phyloP scores from a whole-genome alignment of 2,888 invertebrate species.

The Taphrorychus bicolor region DNA sequence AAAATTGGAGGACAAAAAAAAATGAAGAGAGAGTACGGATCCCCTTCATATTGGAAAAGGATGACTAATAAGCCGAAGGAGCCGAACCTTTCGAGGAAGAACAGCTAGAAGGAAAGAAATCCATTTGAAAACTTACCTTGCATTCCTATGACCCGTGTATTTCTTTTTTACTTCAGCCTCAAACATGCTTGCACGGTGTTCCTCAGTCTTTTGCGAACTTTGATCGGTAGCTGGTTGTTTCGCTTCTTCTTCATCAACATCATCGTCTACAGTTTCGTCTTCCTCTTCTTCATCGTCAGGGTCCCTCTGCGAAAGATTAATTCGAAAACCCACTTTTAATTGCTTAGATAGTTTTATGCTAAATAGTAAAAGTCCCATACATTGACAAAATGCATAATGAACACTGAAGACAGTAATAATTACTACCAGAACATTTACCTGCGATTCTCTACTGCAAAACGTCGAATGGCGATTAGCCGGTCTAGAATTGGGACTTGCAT shows the following conservation, averaged over 20 bases:
- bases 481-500: neutral
- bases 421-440: neutral
- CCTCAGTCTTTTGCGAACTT: constrained; percentile 44
- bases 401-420: no score
- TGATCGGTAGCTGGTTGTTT: constrained; percentile 30
- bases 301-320: constrained; percentile 49
- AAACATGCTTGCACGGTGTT: constrained; percentile 47
- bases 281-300: constrained; percentile 54
- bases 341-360: no score
- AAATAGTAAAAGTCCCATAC: no score
- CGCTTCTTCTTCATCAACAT: constrained; percentile 43
- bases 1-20: no score
- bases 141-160: constrained; percentile 82
- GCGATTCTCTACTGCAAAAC: neutral
- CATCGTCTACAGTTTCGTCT: constrained; percentile 13
- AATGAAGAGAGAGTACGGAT: no score
- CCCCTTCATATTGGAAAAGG: no score
- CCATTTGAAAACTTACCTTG: constrained; percentile 61
- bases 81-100: no score
- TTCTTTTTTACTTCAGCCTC: constrained; percentile 69
- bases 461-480: neutral
- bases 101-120: no score
- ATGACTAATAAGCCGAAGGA: no score
- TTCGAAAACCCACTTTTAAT: neutral
- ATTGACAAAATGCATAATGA: no score